Evolutionary conservation across 2,797 vertebrate species (phyloP).

Genomic region (Coluber constrictor): DNA sequence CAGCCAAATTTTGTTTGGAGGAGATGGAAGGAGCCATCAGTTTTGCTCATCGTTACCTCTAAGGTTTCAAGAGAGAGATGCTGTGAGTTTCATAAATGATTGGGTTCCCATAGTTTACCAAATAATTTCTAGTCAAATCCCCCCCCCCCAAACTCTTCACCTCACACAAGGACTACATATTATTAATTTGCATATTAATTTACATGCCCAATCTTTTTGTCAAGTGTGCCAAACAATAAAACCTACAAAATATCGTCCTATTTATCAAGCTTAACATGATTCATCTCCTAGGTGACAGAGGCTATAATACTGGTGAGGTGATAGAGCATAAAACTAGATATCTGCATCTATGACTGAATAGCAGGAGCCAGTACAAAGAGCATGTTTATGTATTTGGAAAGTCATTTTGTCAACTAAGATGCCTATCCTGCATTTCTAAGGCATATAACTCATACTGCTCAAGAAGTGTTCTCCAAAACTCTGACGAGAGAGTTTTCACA

Average conservation of each 20-base stretch:
- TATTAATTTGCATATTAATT: neutral
- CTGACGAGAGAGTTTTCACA: neutral
- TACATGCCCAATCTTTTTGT: neutral
- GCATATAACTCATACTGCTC: neutral
- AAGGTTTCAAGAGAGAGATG: slow-evolving; percentile 35
- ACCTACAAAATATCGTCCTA: neutral
- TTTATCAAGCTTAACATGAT: neutral
- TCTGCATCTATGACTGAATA: neutral
- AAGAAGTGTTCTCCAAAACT: neutral
- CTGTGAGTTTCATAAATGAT: slow-evolving; percentile 29
- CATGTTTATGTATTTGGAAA: neutral
- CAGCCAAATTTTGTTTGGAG: slow-evolving; percentile 4
- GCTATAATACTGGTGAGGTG: neutral
- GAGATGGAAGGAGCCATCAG: neutral
- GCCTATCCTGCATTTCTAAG: neutral
- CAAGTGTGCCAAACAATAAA: neutral
- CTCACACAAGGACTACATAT: slow-evolving; percentile 16
- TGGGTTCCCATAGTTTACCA: neutral
- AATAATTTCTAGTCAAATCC: slow-evolving; percentile 16
- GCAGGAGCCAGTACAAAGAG: neutral
- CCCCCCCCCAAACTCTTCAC: neutral
- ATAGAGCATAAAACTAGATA: neutral
- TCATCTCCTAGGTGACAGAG: neutral
- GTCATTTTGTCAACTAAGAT: neutral
- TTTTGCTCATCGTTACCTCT: slow-evolving; percentile 40